A percentile compares a stretch with the other conserved stretches of the same genome.
Conservation (phyloP, 2,888 invertebrate genomes). For the Unio delphinus region DNA sequence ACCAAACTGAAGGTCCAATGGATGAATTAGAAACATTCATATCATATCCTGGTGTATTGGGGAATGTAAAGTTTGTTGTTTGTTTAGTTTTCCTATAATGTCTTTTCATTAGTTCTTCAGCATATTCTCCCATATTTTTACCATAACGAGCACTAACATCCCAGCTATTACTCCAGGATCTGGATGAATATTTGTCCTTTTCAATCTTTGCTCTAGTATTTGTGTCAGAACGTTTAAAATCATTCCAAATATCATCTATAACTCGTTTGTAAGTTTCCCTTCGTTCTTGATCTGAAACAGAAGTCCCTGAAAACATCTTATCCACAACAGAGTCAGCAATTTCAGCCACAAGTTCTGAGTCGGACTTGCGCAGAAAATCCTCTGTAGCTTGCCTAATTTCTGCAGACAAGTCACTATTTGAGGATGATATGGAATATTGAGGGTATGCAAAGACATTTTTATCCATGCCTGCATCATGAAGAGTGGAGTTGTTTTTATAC, state of each 20-base stretch:
- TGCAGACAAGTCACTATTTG: constrained; percentile 26
- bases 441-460: too few relatives aligned
- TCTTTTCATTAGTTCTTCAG: constrained; percentile 42
- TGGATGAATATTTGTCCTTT: too few relatives aligned
- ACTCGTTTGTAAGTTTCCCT: constrained; percentile 27
- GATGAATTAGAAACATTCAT: constrained; percentile 6
- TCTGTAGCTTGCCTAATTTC: constrained; percentile 32
- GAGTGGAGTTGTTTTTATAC: too few relatives aligned
- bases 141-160: constrained; percentile 22
- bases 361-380: constrained; percentile 34
- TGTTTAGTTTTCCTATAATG: constrained; percentile 33
- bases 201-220: constrained; percentile 18
- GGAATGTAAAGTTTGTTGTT: neutral
- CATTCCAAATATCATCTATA: constrained; percentile 38
- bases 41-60: too few relatives aligned
- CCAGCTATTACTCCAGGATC: neutral
- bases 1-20: constrained; percentile 10
- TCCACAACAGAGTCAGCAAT: constrained; percentile 41
- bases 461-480: too few relatives aligned
- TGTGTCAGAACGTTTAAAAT: constrained; percentile 35
- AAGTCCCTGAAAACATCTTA: constrained; percentile 33
- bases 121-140: constrained; percentile 31
- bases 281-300: constrained; percentile 24
- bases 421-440: too few relatives aligned
- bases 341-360: constrained; percentile 37